phyloP scores from a whole-genome alignment of 2,888 invertebrate genomes.

The Malthinus seriepunctatus region DNA sequence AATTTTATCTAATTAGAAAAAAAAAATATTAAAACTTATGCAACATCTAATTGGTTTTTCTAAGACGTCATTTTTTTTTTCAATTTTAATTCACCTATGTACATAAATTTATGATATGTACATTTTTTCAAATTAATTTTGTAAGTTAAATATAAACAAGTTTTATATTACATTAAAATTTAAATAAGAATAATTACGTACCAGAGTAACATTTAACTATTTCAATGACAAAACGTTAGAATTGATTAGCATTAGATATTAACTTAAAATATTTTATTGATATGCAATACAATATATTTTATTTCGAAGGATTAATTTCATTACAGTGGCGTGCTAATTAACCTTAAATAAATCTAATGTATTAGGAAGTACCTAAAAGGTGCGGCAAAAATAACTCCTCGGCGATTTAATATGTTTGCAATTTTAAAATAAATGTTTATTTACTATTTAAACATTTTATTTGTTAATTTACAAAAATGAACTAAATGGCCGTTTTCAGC shows the following conservation, averaged over 20 bases:
- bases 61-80: slow-evolving; percentile 22
- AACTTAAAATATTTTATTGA: slow-evolving; percentile 5
- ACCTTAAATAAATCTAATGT: too few species aligned
- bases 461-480: neutral
- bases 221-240: slow-evolving; percentile 31
- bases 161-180: slow-evolving; percentile 17
- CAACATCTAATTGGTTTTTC: slow-evolving; percentile 12
- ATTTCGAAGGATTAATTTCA: neutral
- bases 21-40: slow-evolving; percentile 20
- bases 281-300: neutral
- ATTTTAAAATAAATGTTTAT: neutral
- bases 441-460: neutral
- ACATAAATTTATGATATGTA: neutral
- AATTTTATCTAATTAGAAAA: slow-evolving; percentile 19
- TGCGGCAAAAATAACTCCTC: neutral
- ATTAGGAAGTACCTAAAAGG: neutral
- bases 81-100: too few species aligned
- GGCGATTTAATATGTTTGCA: neutral
- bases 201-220: slow-evolving; percentile 28
- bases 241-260: slow-evolving; percentile 24
- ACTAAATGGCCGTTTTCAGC: too few species aligned
- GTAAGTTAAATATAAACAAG: slow-evolving; percentile 24
- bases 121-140: slow-evolving; percentile 11
- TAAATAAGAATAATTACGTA: slow-evolving; percentile 18
- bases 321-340: neutral